Percentiles rank a stretch among this genome's conserved stretches.
Conservation (phyloP, 2,113 vertebrate species). For the Oreochromis aureus region DNA sequence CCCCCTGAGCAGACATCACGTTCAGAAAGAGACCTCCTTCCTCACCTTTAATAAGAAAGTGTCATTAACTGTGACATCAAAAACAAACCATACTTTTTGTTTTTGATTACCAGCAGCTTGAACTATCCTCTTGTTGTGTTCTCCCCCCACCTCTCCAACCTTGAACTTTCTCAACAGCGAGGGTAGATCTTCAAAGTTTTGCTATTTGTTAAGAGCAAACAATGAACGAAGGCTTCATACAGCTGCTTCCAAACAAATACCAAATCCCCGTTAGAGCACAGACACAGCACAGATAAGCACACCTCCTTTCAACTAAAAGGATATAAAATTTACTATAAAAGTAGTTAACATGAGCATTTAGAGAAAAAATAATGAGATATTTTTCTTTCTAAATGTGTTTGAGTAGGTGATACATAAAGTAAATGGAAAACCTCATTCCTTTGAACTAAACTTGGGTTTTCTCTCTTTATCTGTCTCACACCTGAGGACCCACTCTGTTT, state of each 20-base stretch:
- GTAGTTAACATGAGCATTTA: background rate
- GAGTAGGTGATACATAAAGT: background rate
- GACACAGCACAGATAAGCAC: background rate
- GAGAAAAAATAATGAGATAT: background rate
- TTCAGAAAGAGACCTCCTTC: constrained; percentile 48
- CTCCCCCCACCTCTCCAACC: background rate
- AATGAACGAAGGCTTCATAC: background rate
- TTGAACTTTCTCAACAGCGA: constrained; percentile 14
- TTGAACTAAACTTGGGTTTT: background rate
- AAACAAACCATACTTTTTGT: constrained; percentile 36
- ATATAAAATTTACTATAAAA: background rate
- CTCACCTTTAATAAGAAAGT: constrained; percentile 67
- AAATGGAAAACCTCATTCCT: background rate
- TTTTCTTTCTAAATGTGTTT: background rate
- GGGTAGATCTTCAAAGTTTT: constrained; percentile 17
- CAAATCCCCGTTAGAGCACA: background rate
- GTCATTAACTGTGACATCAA: constrained; percentile 51
- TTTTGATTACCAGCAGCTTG: constrained; percentile 27
- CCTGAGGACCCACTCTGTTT: constrained; percentile 74
- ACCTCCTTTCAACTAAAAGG: background rate
- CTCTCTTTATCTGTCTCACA: constrained; percentile 5
- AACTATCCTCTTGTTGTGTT: background rate
- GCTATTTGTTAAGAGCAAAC: constrained; percentile 7
- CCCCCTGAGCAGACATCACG: constrained; percentile 37
- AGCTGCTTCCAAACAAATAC: background rate